Percentiles rank a stretch among this genome's conserved stretches.
Conservation (phyloP, 1,140 invertebrate species). For the Calliphora vicina region DNA sequence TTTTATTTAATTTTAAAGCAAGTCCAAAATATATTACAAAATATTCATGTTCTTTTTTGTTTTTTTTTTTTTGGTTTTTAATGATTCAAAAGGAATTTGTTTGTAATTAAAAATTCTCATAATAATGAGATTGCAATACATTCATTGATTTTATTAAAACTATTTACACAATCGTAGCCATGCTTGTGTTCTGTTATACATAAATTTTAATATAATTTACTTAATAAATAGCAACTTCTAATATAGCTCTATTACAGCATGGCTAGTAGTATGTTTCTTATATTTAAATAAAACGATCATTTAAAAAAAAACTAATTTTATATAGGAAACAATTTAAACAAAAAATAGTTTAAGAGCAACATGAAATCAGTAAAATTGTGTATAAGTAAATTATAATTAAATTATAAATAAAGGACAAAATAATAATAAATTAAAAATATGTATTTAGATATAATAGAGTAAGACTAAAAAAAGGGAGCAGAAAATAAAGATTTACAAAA, state of each 20-base stretch:
- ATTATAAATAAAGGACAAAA: background rate
- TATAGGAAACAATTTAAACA: background rate
- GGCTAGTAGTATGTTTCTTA: background rate
- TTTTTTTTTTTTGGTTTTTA: background rate
- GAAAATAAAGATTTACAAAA: background rate
- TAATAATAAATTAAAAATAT: background rate
- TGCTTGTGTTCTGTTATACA: background rate
- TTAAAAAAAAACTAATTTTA: background rate
- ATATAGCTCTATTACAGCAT: background rate
- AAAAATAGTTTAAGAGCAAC: background rate
- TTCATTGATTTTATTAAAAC: background rate
- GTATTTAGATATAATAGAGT: background rate
- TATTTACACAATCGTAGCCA: background rate
- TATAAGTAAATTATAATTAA: constrained; percentile 4
- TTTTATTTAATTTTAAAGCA: background rate
- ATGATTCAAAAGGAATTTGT: background rate
- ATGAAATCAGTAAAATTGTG: background rate
- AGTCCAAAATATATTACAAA: constrained; percentile 10
- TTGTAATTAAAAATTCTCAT: background rate
- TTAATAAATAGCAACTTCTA: background rate
- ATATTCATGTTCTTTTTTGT: background rate
- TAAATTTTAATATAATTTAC: background rate
- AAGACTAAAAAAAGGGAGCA: background rate
- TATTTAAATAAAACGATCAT: background rate
- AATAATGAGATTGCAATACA: constrained; percentile 7